Evolutionary conservation across 2,113 vertebrate genomes (phyloP).

Genomic region (Mirza zaza): DNA sequence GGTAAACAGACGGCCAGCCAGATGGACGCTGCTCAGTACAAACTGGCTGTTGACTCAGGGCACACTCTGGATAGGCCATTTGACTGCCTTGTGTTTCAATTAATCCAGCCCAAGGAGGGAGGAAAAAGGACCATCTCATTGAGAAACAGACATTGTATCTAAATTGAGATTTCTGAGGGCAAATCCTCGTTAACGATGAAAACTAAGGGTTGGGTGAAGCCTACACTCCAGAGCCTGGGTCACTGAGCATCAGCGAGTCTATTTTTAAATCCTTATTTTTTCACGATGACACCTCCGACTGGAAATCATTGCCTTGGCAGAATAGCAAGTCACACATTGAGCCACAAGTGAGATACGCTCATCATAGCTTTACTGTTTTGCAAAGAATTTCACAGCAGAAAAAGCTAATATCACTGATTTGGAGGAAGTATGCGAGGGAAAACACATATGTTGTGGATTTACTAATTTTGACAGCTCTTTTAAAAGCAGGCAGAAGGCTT

Average conservation of each 20-base stretch:
- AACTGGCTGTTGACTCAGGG: not conserved
- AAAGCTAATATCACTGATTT: conserved; percentile 46
- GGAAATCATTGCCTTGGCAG: not conserved
- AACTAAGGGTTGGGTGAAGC: not conserved
- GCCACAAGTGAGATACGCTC: conserved; percentile 41
- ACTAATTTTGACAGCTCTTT: conserved; percentile 40
- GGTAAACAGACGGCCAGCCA: not conserved
- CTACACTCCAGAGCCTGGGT: not conserved
- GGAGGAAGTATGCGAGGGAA: not conserved
- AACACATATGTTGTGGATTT: not conserved
- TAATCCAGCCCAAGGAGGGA: not conserved
- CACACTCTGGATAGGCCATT: fast-evolving
- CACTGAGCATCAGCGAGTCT: not conserved
- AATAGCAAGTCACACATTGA: not conserved
- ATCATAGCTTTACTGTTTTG: conserved; percentile 58
- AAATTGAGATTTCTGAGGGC: not conserved
- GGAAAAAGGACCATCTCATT: not conserved
- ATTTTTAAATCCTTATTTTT: conserved; percentile 6
- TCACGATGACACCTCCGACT: not conserved
- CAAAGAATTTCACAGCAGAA: conserved; percentile 52
- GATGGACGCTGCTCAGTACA: not conserved
- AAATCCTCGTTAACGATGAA: conserved; percentile 36
- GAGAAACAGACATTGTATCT: not conserved
- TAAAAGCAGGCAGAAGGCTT: not conserved
- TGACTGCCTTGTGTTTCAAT: not conserved